Base-by-base conservation (phyloP, 2,797 vertebrate species). In the Halcyon chelicuti region DNA sequence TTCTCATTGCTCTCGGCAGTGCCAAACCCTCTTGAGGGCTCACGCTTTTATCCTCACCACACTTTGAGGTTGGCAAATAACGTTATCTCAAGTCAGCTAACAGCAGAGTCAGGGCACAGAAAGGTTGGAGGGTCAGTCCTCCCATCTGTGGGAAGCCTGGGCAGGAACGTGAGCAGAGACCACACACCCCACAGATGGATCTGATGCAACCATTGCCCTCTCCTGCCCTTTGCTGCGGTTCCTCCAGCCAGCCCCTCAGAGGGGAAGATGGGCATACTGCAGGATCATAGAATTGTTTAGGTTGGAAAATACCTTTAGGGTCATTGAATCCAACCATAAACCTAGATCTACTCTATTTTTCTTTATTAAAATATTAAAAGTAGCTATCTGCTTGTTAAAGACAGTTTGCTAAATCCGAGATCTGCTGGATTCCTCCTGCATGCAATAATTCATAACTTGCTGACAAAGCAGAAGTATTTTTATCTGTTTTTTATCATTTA, bases 61-160 rank as follows among this genome's bases (percentile, higher is more conserved):
- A 8, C 26, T 65, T 8, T 70, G 86, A 88, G 76, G n/a, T 4
- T 73, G 66, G 39, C 71, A 94, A 94, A 91, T 67, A 74, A 63
- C 0, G 1, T 49, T 93, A 90, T 94, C 88, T 86, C 46, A 51
- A 80, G 35, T 22, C 33, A 90, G 31, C 21, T 58, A 65, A 46
- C 0, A 0, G n/a, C 28, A 23, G 44, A 61, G 11, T 14, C 3
- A 18, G 75, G 75, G 12, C 71, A 78, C 2, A 2, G 47, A 61
- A 39, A 54, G 55, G 61, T 58, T 80, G 70, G 63, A 67, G 55
- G 52, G 72, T 89, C 65, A 26, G 19, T 58, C 21, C 46, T 80
- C 21, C 33, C 21, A 35, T 8, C 46, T 14, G 5, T 1, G 1
- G 83, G 46, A 60, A 57, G 35, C 16, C 19, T 42, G 57, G 18